These are phyloP conservation scores for Adela reaumurella DNA, from an alignment of 2,888 invertebrate species.

Conservation along the genomic window DNA sequence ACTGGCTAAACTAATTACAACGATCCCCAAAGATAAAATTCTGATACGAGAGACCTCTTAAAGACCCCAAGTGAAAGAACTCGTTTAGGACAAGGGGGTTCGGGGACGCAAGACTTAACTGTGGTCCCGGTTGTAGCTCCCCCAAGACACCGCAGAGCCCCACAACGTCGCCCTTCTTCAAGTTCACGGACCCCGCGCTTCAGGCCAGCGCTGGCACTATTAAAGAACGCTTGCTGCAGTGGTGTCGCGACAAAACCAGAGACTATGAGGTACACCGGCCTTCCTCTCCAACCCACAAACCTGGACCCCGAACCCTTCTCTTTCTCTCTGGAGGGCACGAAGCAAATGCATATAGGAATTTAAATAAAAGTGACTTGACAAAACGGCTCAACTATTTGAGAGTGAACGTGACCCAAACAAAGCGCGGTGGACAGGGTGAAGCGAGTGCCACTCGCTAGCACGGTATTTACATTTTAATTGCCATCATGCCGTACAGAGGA, in stretches of 20 bases:
- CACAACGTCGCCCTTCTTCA: conserved; percentile 75
- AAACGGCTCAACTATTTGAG: too few relatives aligned
- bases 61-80: too few relatives aligned
- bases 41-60: too few relatives aligned
- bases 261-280: conserved; percentile 84
- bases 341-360: neutral
- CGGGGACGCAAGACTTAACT: conserved; percentile 31
- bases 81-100: conserved; percentile 7
- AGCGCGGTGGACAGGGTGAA: too few relatives aligned
- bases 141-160: conserved; percentile 66
- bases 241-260: conserved; percentile 96
- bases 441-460: too few relatives aligned
- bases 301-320: conserved; percentile 12
- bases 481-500: too few relatives aligned
- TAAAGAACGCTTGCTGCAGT: conserved; percentile 94
- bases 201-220: conserved; percentile 90
- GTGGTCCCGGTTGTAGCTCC: conserved; percentile 61
- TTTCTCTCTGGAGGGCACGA: neutral
- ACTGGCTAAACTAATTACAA: too few relatives aligned
- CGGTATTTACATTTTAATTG: too few relatives aligned
- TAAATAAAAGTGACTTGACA: too few relatives aligned
- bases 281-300: conserved; percentile 17
- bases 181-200: conserved; percentile 88
- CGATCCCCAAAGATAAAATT: too few relatives aligned
- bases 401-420: too few relatives aligned